These are phyloP conservation scores for Trachythela sp. DNA, from an alignment of 64 coral and sea anemone species.

Conservation along the genomic window DNA sequence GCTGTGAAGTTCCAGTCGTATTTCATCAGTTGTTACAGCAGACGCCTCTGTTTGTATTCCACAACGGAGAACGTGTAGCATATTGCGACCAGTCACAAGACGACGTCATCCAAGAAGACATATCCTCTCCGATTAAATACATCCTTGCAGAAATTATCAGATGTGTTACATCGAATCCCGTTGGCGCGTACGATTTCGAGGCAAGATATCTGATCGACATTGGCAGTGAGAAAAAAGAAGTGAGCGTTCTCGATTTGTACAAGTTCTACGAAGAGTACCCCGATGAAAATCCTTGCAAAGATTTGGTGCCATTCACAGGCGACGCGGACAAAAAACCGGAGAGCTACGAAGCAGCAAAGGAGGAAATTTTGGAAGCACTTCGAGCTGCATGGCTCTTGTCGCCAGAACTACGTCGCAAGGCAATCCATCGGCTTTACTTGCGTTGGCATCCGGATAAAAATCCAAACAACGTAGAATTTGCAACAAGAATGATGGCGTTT, in stretches of 20 bases:
- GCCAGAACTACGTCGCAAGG: slow-evolving; percentile 63
- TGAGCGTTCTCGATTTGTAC: slow-evolving; percentile 77
- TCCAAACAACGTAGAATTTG: slow-evolving; percentile 64
- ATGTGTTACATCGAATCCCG: slow-evolving; percentile 43
- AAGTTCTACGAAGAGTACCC: slow-evolving; percentile 47
- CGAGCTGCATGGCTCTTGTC: slow-evolving; percentile 59
- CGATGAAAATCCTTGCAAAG: slow-evolving; percentile 1
- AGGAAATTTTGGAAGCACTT: slow-evolving; percentile 65
- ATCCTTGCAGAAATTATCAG: slow-evolving; percentile 44
- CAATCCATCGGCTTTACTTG: slow-evolving; percentile 64
- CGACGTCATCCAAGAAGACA: background rate
- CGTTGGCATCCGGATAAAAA: slow-evolving; percentile 94
- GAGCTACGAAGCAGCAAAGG: slow-evolving; percentile 34
- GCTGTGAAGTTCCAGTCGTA: slow-evolving; percentile 50
- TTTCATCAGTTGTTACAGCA: slow-evolving; percentile 57
- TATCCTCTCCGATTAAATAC: background rate
- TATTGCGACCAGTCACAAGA: slow-evolving; percentile 38
- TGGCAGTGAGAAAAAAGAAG: slow-evolving; percentile 57
- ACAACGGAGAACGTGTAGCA: slow-evolving; percentile 60
- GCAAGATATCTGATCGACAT: slow-evolving; percentile 64
- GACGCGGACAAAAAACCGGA: slow-evolving; percentile 31
- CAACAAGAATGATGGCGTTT: slow-evolving; percentile 60
- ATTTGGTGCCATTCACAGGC: slow-evolving; percentile 59
- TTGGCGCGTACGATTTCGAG: slow-evolving; percentile 44
- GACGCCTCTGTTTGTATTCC: slow-evolving; percentile 68